These are phyloP conservation scores for Microchrysa polita DNA, from an alignment of 2,888 invertebrate genomes.

Conservation along the genomic window DNA sequence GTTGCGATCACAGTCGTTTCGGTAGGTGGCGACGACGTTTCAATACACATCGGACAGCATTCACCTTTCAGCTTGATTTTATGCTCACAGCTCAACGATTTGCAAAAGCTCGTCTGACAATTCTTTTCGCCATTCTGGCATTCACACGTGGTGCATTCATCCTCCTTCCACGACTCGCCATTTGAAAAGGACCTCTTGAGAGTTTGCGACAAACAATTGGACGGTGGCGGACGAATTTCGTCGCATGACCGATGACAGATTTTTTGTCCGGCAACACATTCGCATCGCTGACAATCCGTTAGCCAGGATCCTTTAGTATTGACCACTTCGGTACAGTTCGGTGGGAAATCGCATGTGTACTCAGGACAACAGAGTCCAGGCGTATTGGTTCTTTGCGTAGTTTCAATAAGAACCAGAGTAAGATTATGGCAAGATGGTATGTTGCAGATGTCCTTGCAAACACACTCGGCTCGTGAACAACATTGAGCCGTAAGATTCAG, in stretches of 20 bases:
- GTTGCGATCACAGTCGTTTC: neutral
- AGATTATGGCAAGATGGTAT: conserved; percentile 58
- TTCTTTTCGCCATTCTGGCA: conserved; percentile 58
- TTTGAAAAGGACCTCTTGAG: conserved; percentile 58
- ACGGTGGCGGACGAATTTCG: conserved; percentile 55
- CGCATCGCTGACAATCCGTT: conserved; percentile 57
- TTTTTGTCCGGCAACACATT: conserved; percentile 57
- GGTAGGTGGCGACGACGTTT: neutral
- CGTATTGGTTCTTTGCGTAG: conserved; percentile 54
- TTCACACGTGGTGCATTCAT: conserved; percentile 60
- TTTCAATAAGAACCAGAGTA: conserved; percentile 58
- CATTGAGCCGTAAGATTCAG: conserved; percentile 55
- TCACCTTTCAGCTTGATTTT: conserved; percentile 53
- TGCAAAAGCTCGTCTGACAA: conserved; percentile 55
- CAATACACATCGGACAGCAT: conserved; percentile 58
- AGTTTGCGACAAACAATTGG: conserved; percentile 58
- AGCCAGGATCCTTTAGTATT: conserved; percentile 53
- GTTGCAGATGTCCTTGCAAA: conserved; percentile 59
- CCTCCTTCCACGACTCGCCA: conserved; percentile 60
- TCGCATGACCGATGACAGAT: conserved; percentile 61
- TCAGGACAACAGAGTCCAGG: conserved; percentile 67
- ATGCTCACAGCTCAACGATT: conserved; percentile 54
- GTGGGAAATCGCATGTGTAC: conserved; percentile 64
- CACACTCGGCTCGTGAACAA: conserved; percentile 59
- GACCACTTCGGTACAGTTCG: conserved; percentile 57